Evolutionary conservation across 2,888 invertebrate genomes (phyloP).

Genomic region (Stenotaenia linearis): DNA sequence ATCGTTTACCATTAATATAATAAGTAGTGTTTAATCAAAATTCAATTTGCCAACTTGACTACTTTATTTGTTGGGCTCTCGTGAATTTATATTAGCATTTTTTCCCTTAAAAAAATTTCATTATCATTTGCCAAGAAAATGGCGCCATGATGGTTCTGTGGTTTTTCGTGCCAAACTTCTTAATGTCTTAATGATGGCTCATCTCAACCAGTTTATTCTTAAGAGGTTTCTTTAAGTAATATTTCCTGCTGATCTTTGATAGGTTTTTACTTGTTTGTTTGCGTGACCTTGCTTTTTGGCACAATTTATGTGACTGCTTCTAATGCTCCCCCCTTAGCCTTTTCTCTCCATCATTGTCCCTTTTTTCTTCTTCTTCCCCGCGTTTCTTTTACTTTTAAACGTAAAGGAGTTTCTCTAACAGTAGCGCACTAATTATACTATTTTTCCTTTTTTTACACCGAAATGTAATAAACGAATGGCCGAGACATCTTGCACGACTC

Average conservation of each 20-base stretch:
- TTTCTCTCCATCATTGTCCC: conserved; percentile 30
- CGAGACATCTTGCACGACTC: conserved; percentile 29
- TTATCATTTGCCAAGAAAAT: not conserved
- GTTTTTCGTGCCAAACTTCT: not conserved
- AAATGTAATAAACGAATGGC: conserved; percentile 29
- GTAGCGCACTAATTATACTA: conserved; percentile 29
- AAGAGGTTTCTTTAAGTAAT: conserved; percentile 12
- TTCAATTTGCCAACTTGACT: not conserved
- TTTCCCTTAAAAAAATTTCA: not conserved
- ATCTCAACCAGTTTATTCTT: conserved; percentile 24
- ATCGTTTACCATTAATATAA: not conserved
- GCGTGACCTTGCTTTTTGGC: conserved; percentile 15
- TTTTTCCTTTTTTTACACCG: not conserved
- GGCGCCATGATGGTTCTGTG: not conserved
- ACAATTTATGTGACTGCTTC: conserved; percentile 28
- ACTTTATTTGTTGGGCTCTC: no score
- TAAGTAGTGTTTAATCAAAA: not conserved
- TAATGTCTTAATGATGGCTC: conserved; percentile 19
- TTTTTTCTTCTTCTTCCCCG: conserved; percentile 8
- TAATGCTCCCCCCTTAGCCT: conserved; percentile 26
- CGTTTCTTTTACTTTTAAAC: not conserved
- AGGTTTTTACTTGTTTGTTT: conserved; percentile 21
- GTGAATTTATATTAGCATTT: no score
- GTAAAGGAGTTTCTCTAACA: not conserved
- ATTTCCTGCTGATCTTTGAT: conserved; percentile 26